A percentile compares a stretch with the other conserved stretches of the same genome.
These are phyloP conservation scores for Eulemur coronatus DNA, from an alignment of 2,797 vertebrate genomes.

Conservation along the genomic window DNA sequence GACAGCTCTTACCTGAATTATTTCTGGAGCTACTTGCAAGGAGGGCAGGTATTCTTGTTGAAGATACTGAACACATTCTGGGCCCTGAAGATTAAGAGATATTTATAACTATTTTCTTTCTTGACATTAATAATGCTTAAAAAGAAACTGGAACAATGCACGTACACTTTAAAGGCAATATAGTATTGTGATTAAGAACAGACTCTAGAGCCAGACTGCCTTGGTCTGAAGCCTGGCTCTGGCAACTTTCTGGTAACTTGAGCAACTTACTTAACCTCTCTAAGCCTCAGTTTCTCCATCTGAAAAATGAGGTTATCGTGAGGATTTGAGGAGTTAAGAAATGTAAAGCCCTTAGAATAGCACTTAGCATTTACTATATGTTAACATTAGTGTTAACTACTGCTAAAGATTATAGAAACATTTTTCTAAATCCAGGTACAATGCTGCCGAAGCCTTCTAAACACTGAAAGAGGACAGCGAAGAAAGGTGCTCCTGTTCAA, in stretches of 20 bases:
- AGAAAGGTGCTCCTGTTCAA: neutral
- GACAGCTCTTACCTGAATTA: slow-evolving; percentile 91
- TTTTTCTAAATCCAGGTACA: neutral
- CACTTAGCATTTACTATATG: neutral
- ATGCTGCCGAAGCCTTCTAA: neutral
- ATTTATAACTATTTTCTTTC: slow-evolving; percentile 35
- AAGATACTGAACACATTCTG: slow-evolving; percentile 95
- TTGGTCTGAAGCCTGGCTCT: neutral
- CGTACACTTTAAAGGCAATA: neutral
- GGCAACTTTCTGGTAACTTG: neutral
- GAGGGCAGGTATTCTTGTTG: slow-evolving; percentile 98
- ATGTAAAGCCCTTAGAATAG: neutral
- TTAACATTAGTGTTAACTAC: neutral
- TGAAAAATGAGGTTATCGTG: neutral
- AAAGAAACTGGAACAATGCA: neutral
- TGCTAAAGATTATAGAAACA: neutral
- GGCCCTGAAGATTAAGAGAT: slow-evolving; percentile 87
- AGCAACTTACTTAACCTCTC: neutral
- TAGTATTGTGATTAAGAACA: neutral
- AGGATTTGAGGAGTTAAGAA: neutral
- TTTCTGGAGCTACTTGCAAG: slow-evolving; percentile 95
- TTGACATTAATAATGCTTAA: neutral
- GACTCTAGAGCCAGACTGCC: neutral
- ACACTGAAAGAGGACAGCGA: neutral
- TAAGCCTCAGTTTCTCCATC: neutral